phyloP scores from a whole-genome alignment of 2,888 invertebrate species.

The Gasteruption jaculator region DNA sequence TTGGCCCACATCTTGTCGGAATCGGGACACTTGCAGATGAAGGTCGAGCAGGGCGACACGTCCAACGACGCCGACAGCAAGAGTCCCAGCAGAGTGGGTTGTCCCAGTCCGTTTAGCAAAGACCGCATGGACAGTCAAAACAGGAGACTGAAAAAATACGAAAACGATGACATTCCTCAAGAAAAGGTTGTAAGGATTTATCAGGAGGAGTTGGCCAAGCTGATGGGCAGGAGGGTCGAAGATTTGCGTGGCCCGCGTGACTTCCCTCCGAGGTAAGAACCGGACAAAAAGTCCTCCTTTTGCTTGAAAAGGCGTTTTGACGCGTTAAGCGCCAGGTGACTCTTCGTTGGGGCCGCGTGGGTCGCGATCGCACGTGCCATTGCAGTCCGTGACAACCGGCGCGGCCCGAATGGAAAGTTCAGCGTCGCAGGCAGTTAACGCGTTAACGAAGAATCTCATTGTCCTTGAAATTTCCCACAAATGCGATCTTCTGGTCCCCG shows the following conservation, averaged over 20 bases:
- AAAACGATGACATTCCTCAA: conserved; percentile 92
- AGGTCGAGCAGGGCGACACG: conserved; percentile 52
- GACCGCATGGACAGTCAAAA: conserved; percentile 59
- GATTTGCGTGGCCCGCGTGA: conserved; percentile 73
- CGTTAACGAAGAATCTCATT: too few species aligned
- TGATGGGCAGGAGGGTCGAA: conserved; percentile 77
- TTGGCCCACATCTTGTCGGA: conserved; percentile 91
- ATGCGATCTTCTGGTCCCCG: too few species aligned
- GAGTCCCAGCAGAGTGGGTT: conserved; percentile 71
- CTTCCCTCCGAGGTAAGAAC: conserved; percentile 76
- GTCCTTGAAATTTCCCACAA: too few species aligned
- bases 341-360: too few species aligned
- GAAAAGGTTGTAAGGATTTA: conserved; percentile 94
- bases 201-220: conserved; percentile 89
- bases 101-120: conserved; percentile 76
- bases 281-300: too few species aligned
- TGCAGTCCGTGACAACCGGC: too few species aligned
- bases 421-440: too few species aligned
- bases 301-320: too few species aligned
- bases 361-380: too few species aligned
- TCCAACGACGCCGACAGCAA: conserved; percentile 71
- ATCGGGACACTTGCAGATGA: conserved; percentile 86
- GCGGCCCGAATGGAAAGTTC: too few species aligned
- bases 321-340: too few species aligned
- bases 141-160: conserved; percentile 78